phyloP scores from a whole-genome alignment of 2,113 vertebrate genomes.

The Australoheros scitulus region DNA sequence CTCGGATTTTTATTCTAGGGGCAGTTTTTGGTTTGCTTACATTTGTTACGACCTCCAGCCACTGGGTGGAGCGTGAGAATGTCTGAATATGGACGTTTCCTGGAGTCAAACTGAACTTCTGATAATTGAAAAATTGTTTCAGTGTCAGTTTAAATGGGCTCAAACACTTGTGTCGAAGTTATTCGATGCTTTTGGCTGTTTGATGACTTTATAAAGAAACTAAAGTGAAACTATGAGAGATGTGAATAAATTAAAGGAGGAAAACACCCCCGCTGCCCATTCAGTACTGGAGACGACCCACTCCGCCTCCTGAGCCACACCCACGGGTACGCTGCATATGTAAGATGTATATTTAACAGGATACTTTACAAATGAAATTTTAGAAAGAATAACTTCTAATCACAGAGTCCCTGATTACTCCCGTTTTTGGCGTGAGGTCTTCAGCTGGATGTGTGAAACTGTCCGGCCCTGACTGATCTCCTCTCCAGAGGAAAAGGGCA shows the following conservation, averaged over 20 bases:
- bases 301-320: neutral
- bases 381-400: neutral
- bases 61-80: no score
- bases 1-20: no score
- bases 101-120: neutral
- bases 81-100: neutral
- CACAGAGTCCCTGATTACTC: constrained; percentile 3
- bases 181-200: neutral
- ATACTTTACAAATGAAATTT: no score
- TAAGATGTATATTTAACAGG: neutral
- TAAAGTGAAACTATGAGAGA: neutral
- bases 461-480: constrained; percentile 55
- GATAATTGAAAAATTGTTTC: no score
- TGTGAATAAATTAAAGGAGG: no score
- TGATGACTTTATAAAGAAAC: no score
- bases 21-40: neutral
- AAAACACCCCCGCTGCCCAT: no score
- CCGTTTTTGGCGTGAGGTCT: constrained; percentile 25
- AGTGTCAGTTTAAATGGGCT: no score
- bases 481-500: constrained; percentile 75
- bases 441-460: constrained; percentile 40
- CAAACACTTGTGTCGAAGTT: no score
- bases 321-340: neutral
- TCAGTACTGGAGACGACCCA: neutral
- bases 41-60: neutral